Percentiles rank a stretch among this genome's conserved stretches.
These are phyloP conservation scores for Rousettus madagascariensis DNA, from an alignment of 2,797 vertebrate species.

Conservation along the genomic window DNA sequence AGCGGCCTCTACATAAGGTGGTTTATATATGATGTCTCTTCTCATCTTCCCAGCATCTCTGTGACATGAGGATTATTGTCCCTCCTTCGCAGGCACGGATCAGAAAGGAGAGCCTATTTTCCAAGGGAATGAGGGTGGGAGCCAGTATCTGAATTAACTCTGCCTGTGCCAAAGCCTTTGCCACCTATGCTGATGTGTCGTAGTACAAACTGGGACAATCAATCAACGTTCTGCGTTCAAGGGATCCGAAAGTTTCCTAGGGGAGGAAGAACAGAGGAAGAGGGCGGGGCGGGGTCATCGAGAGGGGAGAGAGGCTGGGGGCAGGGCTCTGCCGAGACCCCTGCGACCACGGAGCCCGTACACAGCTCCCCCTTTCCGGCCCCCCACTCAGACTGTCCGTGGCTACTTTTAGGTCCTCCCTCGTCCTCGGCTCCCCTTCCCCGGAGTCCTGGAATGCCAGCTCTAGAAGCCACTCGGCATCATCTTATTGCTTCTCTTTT, in stretches of 20 bases:
- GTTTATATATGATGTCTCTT: neutral
- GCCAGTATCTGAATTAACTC: neutral
- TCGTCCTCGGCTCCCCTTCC: neutral
- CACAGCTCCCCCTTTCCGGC: neutral
- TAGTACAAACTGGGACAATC: neutral
- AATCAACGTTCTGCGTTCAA: neutral
- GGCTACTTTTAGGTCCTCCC: neutral
- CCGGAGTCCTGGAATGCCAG: neutral
- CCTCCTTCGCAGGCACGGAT: neutral
- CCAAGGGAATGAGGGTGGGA: accelerated
- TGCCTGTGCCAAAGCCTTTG: neutral
- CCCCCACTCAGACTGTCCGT: too few relatives aligned
- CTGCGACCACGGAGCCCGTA: accelerated
- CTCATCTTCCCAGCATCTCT: neutral
- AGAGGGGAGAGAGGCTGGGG: neutral
- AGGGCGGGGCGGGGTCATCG: accelerated
- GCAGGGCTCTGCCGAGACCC: neutral
- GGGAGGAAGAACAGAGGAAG: neutral
- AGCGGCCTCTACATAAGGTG: neutral
- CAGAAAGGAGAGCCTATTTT: neutral
- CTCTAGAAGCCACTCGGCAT: neutral
- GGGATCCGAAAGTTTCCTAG: neutral
- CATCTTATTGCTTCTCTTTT: neutral
- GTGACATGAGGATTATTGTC: accelerated
- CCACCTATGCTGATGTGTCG: neutral